Conservation (phyloP, 1,140 invertebrate species). For the Psix sp. region DNA sequence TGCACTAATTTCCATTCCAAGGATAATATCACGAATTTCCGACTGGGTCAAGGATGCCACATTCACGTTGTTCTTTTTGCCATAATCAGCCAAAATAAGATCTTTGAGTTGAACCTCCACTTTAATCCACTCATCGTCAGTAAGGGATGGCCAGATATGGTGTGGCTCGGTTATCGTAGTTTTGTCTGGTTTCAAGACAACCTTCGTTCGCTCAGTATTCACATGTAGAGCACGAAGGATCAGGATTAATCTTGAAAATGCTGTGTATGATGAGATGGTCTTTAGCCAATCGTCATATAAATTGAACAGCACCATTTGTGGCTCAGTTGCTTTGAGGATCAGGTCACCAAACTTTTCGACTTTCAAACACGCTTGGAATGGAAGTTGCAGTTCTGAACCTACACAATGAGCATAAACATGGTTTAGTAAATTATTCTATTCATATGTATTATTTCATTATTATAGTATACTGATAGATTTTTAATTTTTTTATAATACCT, state of each 20-base stretch:
- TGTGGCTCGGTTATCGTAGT: conserved; percentile 99
- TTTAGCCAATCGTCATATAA: conserved; percentile 99
- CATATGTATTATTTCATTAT: too few relatives aligned
- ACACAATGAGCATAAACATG: background rate
- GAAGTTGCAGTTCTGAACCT: conserved; percentile 95
- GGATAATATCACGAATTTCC: conserved; percentile 99
- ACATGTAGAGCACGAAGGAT: conserved; percentile 98
- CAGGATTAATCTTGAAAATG: conserved; percentile 97
- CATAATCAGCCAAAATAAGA: conserved; percentile 98
- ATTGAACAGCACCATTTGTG: conserved; percentile 99
- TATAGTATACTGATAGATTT: too few relatives aligned
- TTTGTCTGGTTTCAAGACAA: conserved; percentile 98
- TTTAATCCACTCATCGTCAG: conserved; percentile 99
- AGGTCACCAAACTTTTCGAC: conserved; percentile 99
- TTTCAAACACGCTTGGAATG: conserved; percentile 99
- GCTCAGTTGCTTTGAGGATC: conserved; percentile 99
- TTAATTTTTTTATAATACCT: too few relatives aligned
- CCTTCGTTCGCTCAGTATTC: conserved; percentile 99
- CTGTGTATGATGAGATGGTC: conserved; percentile 96
- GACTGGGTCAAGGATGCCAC: conserved; percentile 99
- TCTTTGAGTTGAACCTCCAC: conserved; percentile 99
- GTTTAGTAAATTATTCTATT: too few relatives aligned
- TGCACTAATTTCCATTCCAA: conserved; percentile 99
- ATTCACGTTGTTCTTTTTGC: conserved; percentile 99
- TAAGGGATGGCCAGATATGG: conserved; percentile 99